phyloP scores from a whole-genome alignment of 1,140 invertebrate genomes.

The Drosophila mayri region DNA sequence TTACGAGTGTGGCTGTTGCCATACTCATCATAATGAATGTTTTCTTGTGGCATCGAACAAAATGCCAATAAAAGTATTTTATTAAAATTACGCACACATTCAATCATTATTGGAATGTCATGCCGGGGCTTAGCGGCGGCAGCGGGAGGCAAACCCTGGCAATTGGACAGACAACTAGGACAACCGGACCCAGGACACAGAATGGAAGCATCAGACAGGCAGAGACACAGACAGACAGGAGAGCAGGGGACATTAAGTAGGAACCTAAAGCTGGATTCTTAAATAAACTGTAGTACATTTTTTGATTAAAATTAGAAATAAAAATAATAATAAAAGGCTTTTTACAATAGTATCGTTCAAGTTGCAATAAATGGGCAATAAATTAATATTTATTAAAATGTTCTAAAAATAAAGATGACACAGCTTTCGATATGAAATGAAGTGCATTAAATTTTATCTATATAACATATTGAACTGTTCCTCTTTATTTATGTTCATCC shows the following conservation, averaged over 20 bases:
- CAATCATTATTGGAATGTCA: constrained; percentile 82
- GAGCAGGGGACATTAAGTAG: background rate
- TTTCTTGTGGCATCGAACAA: constrained; percentile 59
- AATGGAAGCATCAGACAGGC: background rate
- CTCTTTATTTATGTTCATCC: too few species aligned
- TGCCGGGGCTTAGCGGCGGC: constrained; percentile 41
- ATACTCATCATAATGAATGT: constrained; percentile 57
- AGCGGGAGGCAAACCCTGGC: constrained; percentile 9
- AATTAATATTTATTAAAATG: too few species aligned
- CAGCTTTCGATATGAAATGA: too few species aligned
- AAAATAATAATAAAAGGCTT: too few species aligned
- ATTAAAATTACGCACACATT: constrained; percentile 82
- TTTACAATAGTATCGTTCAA: background rate
- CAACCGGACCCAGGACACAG: background rate
- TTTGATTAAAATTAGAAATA: background rate
- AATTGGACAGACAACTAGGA: constrained; percentile 24
- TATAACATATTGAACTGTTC: too few species aligned
- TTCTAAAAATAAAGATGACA: too few species aligned
- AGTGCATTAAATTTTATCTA: too few species aligned
- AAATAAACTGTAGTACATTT: background rate
- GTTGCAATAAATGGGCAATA: too few species aligned
- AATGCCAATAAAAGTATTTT: constrained; percentile 82
- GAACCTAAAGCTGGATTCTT: background rate
- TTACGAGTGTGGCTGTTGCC: constrained; percentile 25
- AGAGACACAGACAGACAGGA: constrained; percentile 4